Evolutionary conservation across 2,888 invertebrate genomes (phyloP).

Genomic region (Netelia fuscicornis): DNA sequence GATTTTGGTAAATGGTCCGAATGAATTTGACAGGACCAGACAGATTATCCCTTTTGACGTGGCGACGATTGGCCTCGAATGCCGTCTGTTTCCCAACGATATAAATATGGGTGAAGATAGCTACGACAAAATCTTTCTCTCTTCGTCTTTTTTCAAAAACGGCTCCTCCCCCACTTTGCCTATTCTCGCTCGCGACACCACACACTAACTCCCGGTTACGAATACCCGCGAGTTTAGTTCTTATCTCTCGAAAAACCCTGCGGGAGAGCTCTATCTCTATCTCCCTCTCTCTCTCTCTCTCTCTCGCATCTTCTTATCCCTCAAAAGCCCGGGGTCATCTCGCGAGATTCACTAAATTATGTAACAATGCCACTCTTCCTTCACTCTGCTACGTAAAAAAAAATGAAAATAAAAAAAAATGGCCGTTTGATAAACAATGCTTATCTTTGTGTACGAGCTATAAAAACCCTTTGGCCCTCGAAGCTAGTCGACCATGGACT

Average conservation of each 20-base stretch:
- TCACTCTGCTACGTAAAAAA: not conserved
- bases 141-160: slow-evolving; percentile 23
- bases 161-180: not conserved
- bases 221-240: slow-evolving; percentile 19
- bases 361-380: slow-evolving; percentile 27
- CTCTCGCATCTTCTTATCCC: not conserved
- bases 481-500: slow-evolving; percentile 8
- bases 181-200: not conserved
- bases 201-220: slow-evolving; percentile 4
- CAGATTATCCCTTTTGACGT: slow-evolving; percentile 67
- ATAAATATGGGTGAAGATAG: slow-evolving; percentile 13
- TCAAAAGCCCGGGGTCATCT: slow-evolving; percentile 32
- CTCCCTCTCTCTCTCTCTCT: not conserved
- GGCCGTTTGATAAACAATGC: slow-evolving; percentile 31
- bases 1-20: slow-evolving; percentile 61
- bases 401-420: not conserved
- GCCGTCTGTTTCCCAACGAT: slow-evolving; percentile 36
- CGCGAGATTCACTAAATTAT: slow-evolving; percentile 46
- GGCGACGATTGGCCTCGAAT: slow-evolving; percentile 66
- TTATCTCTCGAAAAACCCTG: slow-evolving; percentile 33
- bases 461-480: slow-evolving; percentile 9
- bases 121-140: slow-evolving; percentile 25
- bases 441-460: slow-evolving; percentile 13
- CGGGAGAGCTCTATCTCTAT: slow-evolving; percentile 29
- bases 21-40: slow-evolving; percentile 64